phyloP scores from a whole-genome alignment of 2,113 vertebrate species.

The Papio anubis region DNA sequence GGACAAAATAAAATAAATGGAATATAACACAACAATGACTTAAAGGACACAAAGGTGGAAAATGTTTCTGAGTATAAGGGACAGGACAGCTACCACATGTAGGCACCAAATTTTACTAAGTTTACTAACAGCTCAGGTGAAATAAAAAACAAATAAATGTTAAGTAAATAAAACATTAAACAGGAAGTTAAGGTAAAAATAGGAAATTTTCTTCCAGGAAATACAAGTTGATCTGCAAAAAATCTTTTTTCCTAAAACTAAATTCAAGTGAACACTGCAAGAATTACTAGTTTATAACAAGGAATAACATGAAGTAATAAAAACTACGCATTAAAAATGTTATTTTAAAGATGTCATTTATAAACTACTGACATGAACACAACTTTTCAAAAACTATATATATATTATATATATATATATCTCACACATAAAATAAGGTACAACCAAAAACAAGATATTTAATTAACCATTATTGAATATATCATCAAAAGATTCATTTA shows the following conservation, averaged over 20 bases:
- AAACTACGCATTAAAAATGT: neutral
- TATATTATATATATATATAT: neutral
- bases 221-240: neutral
- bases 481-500: neutral
- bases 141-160: neutral
- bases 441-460: neutral
- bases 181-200: neutral
- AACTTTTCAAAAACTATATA: neutral
- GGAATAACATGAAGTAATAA: neutral
- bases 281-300: conserved; percentile 1
- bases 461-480: neutral
- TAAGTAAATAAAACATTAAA: neutral
- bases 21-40: neutral
- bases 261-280: neutral
- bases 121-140: neutral
- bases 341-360: conserved; percentile 16
- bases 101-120: conserved; percentile 21
- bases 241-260: neutral
- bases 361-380: neutral
- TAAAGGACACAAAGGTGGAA: neutral
- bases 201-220: neutral
- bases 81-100: neutral
- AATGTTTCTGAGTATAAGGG: neutral
- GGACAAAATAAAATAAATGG: neutral
- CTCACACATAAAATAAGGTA: neutral